Conservation (phyloP, 2,113 vertebrate genomes). For the Hystrix cristata region DNA sequence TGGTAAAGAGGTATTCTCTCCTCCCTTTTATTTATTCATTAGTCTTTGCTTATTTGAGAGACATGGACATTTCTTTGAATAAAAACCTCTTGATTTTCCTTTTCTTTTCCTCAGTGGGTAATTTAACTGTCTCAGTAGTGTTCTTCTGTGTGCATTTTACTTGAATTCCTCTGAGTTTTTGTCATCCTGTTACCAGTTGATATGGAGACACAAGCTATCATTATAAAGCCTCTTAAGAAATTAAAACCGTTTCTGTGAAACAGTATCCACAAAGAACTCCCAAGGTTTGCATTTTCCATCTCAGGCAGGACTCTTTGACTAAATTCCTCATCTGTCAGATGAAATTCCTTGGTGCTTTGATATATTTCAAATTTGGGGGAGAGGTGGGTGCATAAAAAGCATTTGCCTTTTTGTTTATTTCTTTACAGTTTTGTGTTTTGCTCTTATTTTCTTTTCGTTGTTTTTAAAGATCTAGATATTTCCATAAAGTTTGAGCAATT, state of each 20-base stretch:
- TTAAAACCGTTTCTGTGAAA: slow-evolving; percentile 67
- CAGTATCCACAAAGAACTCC: slow-evolving; percentile 45
- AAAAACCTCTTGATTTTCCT: slow-evolving; percentile 59
- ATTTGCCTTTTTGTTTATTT: neutral
- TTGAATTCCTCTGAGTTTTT: slow-evolving; percentile 67
- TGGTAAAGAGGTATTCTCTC: neutral
- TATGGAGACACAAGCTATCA: slow-evolving; percentile 35
- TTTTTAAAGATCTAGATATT: slow-evolving; percentile 32
- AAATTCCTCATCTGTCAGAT: slow-evolving; percentile 42
- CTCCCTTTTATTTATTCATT: slow-evolving; percentile 13
- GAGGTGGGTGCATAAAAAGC: neutral
- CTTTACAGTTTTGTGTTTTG: neutral
- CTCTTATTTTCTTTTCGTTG: neutral
- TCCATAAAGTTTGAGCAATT: slow-evolving; percentile 52
- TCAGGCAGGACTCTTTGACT: neutral
- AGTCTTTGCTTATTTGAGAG: slow-evolving; percentile 61
- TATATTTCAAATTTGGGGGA: neutral
- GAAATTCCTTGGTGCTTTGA: neutral
- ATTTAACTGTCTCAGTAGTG: slow-evolving; percentile 70
- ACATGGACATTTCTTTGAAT: slow-evolving; percentile 24
- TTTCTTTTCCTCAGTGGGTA: neutral
- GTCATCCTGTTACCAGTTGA: slow-evolving; percentile 72
- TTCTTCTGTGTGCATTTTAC: slow-evolving; percentile 67
- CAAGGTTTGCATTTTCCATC: slow-evolving; percentile 37
- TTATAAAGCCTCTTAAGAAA: slow-evolving; percentile 72